Percentiles rank a stretch among this genome's conserved stretches.
phyloP scores from a whole-genome alignment of 2,113 vertebrate genomes.

The Lophochroa leadbeateri region DNA sequence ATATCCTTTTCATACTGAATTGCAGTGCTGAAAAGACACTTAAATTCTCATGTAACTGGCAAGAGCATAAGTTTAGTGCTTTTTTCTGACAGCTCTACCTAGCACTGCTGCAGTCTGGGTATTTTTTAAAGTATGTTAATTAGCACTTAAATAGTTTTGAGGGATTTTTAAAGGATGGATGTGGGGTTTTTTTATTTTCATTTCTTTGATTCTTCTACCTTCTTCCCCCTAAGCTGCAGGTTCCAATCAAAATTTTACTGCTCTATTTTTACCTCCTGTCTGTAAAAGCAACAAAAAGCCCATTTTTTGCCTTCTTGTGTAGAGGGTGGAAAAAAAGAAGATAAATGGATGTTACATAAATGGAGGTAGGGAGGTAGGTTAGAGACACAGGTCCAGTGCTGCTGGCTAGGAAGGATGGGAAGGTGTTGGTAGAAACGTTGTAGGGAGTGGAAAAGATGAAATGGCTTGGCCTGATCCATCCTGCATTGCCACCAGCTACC shows the following conservation, averaged over 20 bases:
- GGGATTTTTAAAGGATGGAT: background rate
- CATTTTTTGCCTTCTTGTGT: background rate
- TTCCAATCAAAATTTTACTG: conserved; percentile 52
- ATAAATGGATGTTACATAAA: conserved; percentile 49
- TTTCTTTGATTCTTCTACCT: conserved; percentile 57
- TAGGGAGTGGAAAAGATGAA: background rate
- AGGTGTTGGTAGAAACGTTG: background rate
- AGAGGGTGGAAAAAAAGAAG: background rate
- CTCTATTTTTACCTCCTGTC: conserved; percentile 62
- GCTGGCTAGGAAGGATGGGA: background rate
- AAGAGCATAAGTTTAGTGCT: conserved; percentile 59
- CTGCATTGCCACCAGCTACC: background rate
- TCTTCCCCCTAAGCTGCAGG: conserved; percentile 39
- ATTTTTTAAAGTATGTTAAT: conserved; percentile 68
- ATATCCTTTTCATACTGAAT: background rate
- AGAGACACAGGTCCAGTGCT: background rate
- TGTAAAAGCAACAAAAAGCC: conserved; percentile 51
- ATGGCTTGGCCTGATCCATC: background rate
- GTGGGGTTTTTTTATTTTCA: conserved; percentile 45
- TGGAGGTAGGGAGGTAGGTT: conserved; percentile 15
- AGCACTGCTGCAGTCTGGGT: conserved; percentile 49
- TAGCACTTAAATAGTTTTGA: conserved; percentile 44
- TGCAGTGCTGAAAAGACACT: conserved; percentile 53
- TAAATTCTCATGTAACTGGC: conserved; percentile 51
- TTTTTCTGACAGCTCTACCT: conserved; percentile 67